Conservation (phyloP, 1,140 invertebrate genomes). For the Tetramorium parvispinum region DNA sequence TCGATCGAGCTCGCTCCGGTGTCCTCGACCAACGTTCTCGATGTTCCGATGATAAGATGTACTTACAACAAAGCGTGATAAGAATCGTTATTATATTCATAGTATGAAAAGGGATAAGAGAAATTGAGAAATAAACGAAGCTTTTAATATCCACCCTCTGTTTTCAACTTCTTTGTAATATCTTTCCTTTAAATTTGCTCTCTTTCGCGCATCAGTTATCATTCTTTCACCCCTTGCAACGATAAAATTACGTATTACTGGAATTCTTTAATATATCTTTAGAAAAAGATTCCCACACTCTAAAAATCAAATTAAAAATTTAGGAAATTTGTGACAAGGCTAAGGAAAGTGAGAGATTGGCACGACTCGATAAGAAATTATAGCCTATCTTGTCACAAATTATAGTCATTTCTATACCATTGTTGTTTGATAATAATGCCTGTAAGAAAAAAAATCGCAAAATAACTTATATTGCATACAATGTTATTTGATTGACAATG, state of each 20-base stretch:
- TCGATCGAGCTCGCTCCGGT: conserved; percentile 46
- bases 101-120: conserved; percentile 64
- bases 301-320: neutral
- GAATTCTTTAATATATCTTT: neutral
- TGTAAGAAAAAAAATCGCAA: neutral
- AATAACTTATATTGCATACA: conserved; percentile 13
- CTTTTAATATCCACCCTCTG: conserved; percentile 72
- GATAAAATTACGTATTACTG: neutral
- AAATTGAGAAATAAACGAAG: conserved; percentile 74
- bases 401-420: neutral
- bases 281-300: neutral
- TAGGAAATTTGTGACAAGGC: neutral
- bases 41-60: conserved; percentile 64
- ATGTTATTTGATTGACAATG: neutral
- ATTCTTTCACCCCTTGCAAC: neutral
- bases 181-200: neutral
- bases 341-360: neutral
- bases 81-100: conserved; percentile 75
- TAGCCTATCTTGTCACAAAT: neutral
- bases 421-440: conserved; percentile 20
- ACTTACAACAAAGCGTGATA: conserved; percentile 72
- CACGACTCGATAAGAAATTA: neutral
- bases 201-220: neutral
- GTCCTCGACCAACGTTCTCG: conserved; percentile 40
- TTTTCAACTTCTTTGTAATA: neutral